Base-by-base conservation (phyloP, 1,140 invertebrate genomes). In the Drosophila santomea region DNA sequence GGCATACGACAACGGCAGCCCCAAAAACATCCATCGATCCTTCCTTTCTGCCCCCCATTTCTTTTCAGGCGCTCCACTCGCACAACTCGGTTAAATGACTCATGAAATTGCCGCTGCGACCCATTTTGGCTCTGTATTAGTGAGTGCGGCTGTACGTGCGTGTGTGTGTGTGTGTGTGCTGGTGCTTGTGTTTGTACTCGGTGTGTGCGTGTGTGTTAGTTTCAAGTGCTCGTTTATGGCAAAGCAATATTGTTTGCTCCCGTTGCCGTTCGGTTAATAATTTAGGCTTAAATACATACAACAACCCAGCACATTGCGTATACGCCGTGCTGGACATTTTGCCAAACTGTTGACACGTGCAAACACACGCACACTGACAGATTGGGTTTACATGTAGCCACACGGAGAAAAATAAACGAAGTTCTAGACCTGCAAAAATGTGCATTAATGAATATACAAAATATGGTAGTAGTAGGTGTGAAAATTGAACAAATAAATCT, bases 231-330 rank as follows among this genome's bases (percentile, higher is more conserved):
- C 83, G 83, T 81, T 86, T 83, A 88, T 88, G 79, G 83, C 79
- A 77, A 80, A 89, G 83, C 84, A 88, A 88, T 88, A 88, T 80
- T 88, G 82, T 79, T 82, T 86, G 84, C 62, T 60, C 66, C 60
- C 69, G 61, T 66, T 78, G 74, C 80, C 60, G 51, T 74, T 76
- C 67, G 84, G 79, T 88, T 88, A 88, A 88, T 88, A 88, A 88
- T 88, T 88, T 88, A 88, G 79, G 84, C 75, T 83, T 88, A 88
- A 88, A 88, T 83, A 88, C 79, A 89, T 83, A 88, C 84, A 61
- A 77, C 48, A 64, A 44, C 51, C 39, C 28, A 41, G 74, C 56
- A 56, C 36, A 69, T 88, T 88, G 84, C 79, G 83, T 88, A 86
- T 82, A 86, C 83, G 83, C 76, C 63, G 44, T 68, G 60, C 25